These are phyloP conservation scores for Nannoperca obscura DNA, from an alignment of 2,797 vertebrate genomes.

Conservation along the genomic window DNA sequence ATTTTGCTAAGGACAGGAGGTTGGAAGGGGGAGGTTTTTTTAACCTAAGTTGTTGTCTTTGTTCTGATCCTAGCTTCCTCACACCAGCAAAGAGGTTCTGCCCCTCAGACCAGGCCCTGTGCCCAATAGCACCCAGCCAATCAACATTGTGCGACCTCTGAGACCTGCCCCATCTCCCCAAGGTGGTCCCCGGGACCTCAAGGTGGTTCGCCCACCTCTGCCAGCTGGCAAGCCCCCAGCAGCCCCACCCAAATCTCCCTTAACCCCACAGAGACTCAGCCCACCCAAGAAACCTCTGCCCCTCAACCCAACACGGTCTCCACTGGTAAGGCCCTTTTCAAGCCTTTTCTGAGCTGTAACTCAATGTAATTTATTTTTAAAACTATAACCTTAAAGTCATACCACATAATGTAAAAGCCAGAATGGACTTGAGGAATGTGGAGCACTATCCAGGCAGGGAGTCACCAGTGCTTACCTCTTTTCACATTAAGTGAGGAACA, in stretches of 20 bases:
- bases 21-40: not conserved
- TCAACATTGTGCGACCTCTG: slow-evolving; percentile 89
- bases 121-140: slow-evolving; percentile 80
- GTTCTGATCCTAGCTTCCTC: slow-evolving; percentile 68
- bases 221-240: slow-evolving; percentile 75
- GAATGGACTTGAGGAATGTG: not conserved
- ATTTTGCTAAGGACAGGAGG: not conserved
- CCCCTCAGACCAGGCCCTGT: slow-evolving; percentile 71
- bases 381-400: not conserved
- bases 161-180: slow-evolving; percentile 72
- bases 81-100: slow-evolving; percentile 82
- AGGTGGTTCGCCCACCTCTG: slow-evolving; percentile 83
- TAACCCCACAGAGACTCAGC: slow-evolving; percentile 78
- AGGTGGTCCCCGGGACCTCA: slow-evolving; percentile 60
- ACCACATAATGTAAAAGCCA: not conserved
- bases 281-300: slow-evolving; percentile 89
- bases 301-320: slow-evolving; percentile 85
- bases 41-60: not conserved
- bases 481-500: not conserved
- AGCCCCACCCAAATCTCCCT: slow-evolving; percentile 61
- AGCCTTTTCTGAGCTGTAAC: not conserved
- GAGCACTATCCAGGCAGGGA: not conserved
- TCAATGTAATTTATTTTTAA: not conserved
- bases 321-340: slow-evolving; percentile 78
- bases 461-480: not conserved